These are phyloP conservation scores for Mythimna pallens DNA, from an alignment of 2,888 invertebrate species.

Conservation along the genomic window DNA sequence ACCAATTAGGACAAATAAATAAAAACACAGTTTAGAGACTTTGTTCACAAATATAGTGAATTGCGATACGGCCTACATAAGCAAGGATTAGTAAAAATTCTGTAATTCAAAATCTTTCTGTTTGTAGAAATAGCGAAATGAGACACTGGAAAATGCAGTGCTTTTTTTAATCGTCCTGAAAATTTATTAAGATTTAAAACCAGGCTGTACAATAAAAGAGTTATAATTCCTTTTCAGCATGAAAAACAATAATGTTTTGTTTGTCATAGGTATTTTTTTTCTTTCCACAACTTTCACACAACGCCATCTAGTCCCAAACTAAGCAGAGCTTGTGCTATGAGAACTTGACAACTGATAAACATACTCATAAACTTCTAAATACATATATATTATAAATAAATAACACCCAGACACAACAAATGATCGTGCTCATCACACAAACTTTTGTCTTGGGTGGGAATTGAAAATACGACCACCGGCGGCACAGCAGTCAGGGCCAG, in stretches of 20 bases:
- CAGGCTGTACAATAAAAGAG: background rate
- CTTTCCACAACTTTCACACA: too few species aligned
- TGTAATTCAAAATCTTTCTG: background rate
- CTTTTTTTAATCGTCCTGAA: background rate
- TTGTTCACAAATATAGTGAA: conserved; percentile 7
- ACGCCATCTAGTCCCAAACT: too few species aligned
- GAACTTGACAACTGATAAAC: too few species aligned
- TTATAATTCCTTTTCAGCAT: background rate
- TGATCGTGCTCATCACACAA: too few species aligned
- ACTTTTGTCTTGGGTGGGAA: too few species aligned
- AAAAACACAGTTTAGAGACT: conserved; percentile 20
- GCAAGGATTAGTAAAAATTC: conserved; percentile 21
- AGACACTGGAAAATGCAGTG: background rate
- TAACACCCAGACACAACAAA: too few species aligned
- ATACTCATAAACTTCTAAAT: too few species aligned
- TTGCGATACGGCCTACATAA: conserved; percentile 5
- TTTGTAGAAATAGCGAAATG: background rate
- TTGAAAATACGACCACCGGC: too few species aligned
- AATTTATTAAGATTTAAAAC: background rate
- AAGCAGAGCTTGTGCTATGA: too few species aligned
- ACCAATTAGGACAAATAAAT: conserved; percentile 2
- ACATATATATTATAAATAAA: too few species aligned
- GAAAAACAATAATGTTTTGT: background rate
- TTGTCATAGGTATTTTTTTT: conserved; percentile 3
- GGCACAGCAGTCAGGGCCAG: too few species aligned